These are phyloP conservation scores for Drosophila infuscata DNA, from an alignment of 2,888 invertebrate genomes.

Conservation along the genomic window DNA sequence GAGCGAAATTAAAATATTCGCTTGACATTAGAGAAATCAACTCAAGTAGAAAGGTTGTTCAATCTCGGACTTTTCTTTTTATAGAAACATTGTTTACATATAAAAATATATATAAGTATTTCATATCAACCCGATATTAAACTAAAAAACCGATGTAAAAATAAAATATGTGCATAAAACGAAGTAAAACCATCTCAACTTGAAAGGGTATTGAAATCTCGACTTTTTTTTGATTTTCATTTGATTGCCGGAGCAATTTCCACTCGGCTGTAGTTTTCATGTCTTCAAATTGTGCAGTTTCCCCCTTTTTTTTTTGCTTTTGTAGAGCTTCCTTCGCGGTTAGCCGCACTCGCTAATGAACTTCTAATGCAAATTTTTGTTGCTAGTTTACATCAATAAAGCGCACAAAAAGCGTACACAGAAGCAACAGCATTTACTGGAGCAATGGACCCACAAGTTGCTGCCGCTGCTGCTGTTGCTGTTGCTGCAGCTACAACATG, in stretches of 20 bases:
- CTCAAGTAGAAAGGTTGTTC: not conserved
- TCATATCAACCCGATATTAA: not conserved
- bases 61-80: not conserved
- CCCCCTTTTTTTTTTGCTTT: constrained; percentile 3
- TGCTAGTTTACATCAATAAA: constrained; percentile 58
- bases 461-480: constrained; percentile 32
- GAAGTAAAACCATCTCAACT: not conserved
- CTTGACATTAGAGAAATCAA: not conserved
- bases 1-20: not conserved
- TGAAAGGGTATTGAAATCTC: constrained; percentile 15
- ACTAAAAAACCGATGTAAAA: not conserved
- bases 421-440: constrained; percentile 43
- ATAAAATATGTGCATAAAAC: not conserved
- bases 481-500: constrained; percentile 45
- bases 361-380: constrained; percentile 76
- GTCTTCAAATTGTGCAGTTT: constrained; percentile 47
- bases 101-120: not conserved
- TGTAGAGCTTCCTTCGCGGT: constrained; percentile 55
- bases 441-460: constrained; percentile 62
- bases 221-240: constrained; percentile 6
- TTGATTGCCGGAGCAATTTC: constrained; percentile 18
- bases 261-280: constrained; percentile 25
- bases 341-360: constrained; percentile 74
- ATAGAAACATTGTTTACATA: not conserved
- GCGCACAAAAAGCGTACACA: constrained; percentile 29